Base-by-base conservation (phyloP, 2,888 invertebrate species). In the Drosophila incognita region DNA sequence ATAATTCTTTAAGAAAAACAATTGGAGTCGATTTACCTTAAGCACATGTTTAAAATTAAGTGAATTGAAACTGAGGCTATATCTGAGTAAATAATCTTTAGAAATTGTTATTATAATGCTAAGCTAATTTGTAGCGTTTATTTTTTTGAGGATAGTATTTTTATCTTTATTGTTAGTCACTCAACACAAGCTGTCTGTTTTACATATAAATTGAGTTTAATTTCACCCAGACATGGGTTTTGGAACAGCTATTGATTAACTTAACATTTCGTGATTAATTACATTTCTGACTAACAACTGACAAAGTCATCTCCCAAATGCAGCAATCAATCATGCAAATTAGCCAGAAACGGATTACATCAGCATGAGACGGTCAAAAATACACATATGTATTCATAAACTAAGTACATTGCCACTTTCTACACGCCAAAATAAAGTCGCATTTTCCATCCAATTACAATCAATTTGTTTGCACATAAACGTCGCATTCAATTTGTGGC, bases 401-500 rank as follows among this genome's bases (percentile, higher is more conserved):
- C 15, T 36, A 56, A 64, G 29, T 15, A 27, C 15, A 13, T 48
- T 40, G 36, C 6, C 21, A 76, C 76, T 76, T 69, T 76, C 77
- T 59, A 60, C 31, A 10, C 8, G 7, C 54, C 53, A 46, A 29
- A 21, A 58, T 36, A 61, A 60, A 51, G 36, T 29, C 21, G 53
- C 56, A 52, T 48, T 59, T 56, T 56, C 24, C 62, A 42, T 18
- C 18, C 70, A 73, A 79, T 79, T 73, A 76, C 67, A 70, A 64
- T 51, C 72, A 75, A 78, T 78, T 74, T 67, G 76, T 75, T 83
- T 71, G 74, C 81, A 53, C 59, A 64, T 64, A 51, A 74, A 57
- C 78, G 75, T 72, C 88, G 78, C 58, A 79, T 75, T 74, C 73
- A 66, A 74, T 82, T 68, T 66, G 42, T 54, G 33, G 57, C 63